Base-by-base conservation (phyloP, 1,140 invertebrate species). In the Lepidurus couesii region DNA sequence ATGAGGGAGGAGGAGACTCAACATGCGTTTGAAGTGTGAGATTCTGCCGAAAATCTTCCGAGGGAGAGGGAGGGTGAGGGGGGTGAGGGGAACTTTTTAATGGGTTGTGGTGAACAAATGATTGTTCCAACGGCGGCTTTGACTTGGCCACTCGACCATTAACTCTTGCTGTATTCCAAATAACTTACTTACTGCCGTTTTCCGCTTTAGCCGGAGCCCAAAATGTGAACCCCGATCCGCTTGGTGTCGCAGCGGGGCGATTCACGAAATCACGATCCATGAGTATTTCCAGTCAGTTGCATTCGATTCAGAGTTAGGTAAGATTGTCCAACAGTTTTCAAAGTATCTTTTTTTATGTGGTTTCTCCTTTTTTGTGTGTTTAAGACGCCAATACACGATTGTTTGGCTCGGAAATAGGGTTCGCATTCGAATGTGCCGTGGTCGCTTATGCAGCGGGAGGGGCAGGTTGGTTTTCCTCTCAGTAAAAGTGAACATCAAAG, bases 401-500 rank as follows among this genome's bases (percentile, higher is more conserved):
- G 16, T 13, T 65, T 65, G 21, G 16, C n/a, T 65, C 21, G 53
- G 53, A 21, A 65, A n/a, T n/a, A 13, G 4, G 13, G 53, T 9
- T 9, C 8, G 53, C 9, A 65, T 65, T 65, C 16, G 53, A 65
- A 13, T 65, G 16, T 13, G 53, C 53, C 53, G 7, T 65, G 53
- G 13, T 65, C 53, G 53, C 53, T 65, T 65, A 65, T 65, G n/a
- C 7, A 65, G 53, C 53, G 53, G 53, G 53, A 65, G 53, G 53
- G 53, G 53, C 53, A 65, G 53, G 53, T 65, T 65, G 53, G 34
- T 34, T 34, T 34, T 34, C 34, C 21, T 65, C 53, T 65, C 16
- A 65, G 16, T 65, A 21, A 65, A 65, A 65, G 53, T 65, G 53
- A 65, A 65, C 53, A 65, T 65, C 53, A 65, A 65, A 65, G 53